phyloP scores from a whole-genome alignment of 1,140 invertebrate genomes.

The Dendrolimus kikuchii region DNA sequence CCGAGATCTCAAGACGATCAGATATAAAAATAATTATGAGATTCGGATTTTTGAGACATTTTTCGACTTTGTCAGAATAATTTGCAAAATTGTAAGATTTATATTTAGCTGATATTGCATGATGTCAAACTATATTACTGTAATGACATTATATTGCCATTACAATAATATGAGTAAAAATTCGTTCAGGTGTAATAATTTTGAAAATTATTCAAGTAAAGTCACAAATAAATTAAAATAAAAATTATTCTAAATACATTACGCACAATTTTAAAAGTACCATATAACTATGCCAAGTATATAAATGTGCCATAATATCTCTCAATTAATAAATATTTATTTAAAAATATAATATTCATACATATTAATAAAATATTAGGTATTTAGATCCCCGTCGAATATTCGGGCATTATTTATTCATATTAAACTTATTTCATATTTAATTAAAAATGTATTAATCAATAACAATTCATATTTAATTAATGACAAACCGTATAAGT shows the following conservation, averaged over 20 bases:
- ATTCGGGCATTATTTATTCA: too few species aligned
- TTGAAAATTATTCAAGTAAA: background rate
- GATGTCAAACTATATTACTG: background rate
- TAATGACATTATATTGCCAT: background rate
- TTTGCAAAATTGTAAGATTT: background rate
- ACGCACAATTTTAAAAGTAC: constrained; percentile 29
- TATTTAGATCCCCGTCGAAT: too few species aligned
- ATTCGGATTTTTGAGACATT: constrained; percentile 6
- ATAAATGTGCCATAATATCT: constrained; percentile 25
- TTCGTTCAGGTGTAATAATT: constrained; percentile 1
- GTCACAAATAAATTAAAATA: constrained; percentile 1
- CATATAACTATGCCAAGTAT: constrained; percentile 5
- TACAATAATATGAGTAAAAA: constrained; percentile 1
- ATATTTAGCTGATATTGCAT: background rate
- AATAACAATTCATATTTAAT: constrained; percentile 2
- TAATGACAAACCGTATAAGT: constrained; percentile 11
- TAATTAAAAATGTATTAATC: constrained; percentile 11
- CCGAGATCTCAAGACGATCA: constrained; percentile 29
- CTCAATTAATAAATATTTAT: constrained; percentile 7
- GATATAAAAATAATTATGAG: constrained; percentile 6
- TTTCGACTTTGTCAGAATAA: constrained; percentile 1
- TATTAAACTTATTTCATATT: constrained; percentile 5
- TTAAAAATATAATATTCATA: constrained; percentile 7
- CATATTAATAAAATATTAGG: too few species aligned
- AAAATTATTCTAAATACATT: constrained; percentile 22